Evolutionary conservation across 2,888 invertebrate species (phyloP), one percentile per base, ranked within the genome.

Genomic region (Falcaria lacertinaria): DNA sequence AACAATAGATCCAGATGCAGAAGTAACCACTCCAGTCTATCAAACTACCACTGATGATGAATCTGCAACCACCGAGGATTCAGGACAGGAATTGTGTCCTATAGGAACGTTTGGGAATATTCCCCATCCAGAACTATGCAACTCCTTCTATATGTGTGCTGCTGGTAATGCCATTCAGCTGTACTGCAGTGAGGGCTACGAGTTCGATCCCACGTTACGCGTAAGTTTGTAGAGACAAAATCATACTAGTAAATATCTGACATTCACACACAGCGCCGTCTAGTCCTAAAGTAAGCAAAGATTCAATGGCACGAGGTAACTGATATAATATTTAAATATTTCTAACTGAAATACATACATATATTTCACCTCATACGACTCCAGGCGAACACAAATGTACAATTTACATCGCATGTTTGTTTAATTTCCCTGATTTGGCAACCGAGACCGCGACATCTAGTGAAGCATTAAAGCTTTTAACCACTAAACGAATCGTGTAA

Each of bases 141-240:
- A 69, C 15, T 53, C 63, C 0, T 79, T 72, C 47, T 75, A 52
- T 39, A 55, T 70, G 58, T 80, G 80, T 40, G 45, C 62, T 0
- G 68, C 57, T 0, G 77, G 76, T 0, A 42, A 52, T 1, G 53
- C 69, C 0, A 14, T 33, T 14, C 33, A 33, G 15, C 33, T 33
- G 3, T 33, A 2, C 33, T 33, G 33, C 15, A 15, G 14, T 6
- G 33, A 33, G 4, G 33, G 33, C 1, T 33, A 15, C 14, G 33
- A 33, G 33, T 33, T 33, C 8, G 33, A 69, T 46, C 47, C 54
- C 2, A 41, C 32, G 0, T 2, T 33, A 1, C 37, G 32, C 15
- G 73, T 70, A 50, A 60, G 57, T 45, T 28, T 11, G 8, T 11
- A 11, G 3, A 7, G 1, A 2, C 25, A 25, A 7, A 2, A 6